phyloP scores from a whole-genome alignment of 2,888 invertebrate genomes.

The Capitulum mitella region DNA sequence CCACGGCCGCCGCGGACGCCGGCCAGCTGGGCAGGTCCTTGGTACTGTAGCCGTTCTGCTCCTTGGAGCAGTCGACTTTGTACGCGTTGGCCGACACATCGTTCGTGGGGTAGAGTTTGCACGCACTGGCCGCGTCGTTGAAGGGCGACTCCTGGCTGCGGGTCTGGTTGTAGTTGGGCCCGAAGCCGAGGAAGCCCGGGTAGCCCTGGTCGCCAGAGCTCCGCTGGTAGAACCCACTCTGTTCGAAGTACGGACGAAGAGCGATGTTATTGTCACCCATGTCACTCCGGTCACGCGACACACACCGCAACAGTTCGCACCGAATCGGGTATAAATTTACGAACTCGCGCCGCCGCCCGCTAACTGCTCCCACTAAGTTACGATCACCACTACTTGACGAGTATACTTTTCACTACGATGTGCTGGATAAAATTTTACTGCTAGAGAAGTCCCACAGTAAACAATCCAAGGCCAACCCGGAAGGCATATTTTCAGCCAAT shows the following conservation, averaged over 20 bases:
- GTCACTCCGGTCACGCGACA: not conserved
- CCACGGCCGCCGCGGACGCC: conserved; percentile 64
- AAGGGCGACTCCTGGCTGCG: conserved; percentile 52
- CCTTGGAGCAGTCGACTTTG: conserved; percentile 72
- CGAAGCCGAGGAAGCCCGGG: conserved; percentile 58
- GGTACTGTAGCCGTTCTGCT: conserved; percentile 35
- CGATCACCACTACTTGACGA: conserved; percentile 23
- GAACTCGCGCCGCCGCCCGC: not conserved
- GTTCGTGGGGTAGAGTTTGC: conserved; percentile 61
- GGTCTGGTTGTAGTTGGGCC: conserved; percentile 25
- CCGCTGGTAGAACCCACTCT: conserved; percentile 88
- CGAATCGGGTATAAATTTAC: not conserved
- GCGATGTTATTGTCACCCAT: conserved; percentile 25
- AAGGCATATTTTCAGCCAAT: conserved; percentile 28
- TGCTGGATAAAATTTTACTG: conserved; percentile 36
- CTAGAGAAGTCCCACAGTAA: conserved; percentile 33
- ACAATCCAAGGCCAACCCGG: conserved; percentile 37
- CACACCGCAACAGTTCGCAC: not conserved
- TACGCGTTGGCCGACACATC: conserved; percentile 69
- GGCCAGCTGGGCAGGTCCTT: conserved; percentile 38
- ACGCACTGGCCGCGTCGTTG: conserved; percentile 21
- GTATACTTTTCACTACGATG: conserved; percentile 31
- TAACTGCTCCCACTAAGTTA: conserved; percentile 20
- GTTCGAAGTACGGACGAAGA: conserved; percentile 95
- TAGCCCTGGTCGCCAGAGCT: conserved; percentile 58